Percentiles rank a stretch among this genome's conserved stretches.
Evolutionary conservation across 2,113 vertebrate genomes (phyloP).

Genomic region (Albula glossodonta): DNA sequence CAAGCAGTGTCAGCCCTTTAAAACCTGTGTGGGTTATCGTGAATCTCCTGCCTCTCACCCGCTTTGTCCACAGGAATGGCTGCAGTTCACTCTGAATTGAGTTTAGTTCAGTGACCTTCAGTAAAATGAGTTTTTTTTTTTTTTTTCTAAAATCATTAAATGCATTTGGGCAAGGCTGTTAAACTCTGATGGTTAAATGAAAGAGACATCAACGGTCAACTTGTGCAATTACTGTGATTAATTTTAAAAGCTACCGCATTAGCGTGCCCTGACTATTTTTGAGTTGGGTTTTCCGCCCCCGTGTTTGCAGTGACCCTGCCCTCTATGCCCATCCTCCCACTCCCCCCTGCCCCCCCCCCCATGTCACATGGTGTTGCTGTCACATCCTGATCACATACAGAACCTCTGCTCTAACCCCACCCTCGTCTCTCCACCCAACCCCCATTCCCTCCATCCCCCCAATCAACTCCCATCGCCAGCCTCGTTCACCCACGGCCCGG

Average conservation of each 20-base stretch:
- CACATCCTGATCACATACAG: neutral
- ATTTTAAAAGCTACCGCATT: conserved; percentile 14
- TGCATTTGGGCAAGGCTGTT: neutral
- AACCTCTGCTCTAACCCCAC: neutral
- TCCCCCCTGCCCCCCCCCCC: neutral
- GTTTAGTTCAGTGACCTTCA: neutral
- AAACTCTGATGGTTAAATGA: neutral
- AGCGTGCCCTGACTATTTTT: neutral
- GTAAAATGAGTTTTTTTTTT: neutral
- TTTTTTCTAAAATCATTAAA: neutral
- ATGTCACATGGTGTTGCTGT: conserved; percentile 1
- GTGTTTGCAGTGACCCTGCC: neutral
- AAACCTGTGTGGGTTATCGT: neutral
- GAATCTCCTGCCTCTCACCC: neutral
- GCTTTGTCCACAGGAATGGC: neutral
- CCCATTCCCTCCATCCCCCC: neutral
- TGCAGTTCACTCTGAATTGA: neutral
- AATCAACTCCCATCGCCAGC: conserved; percentile 5
- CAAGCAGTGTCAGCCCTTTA: neutral
- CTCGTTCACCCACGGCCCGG: neutral
- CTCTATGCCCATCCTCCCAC: neutral
- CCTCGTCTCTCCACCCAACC: neutral
- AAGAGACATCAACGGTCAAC: conserved; percentile 11
- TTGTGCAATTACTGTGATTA: conserved; percentile 1
- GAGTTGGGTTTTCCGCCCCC: neutral